Base-by-base conservation (phyloP, 2,888 invertebrate species). In the Ochlodes sylvanus region DNA sequence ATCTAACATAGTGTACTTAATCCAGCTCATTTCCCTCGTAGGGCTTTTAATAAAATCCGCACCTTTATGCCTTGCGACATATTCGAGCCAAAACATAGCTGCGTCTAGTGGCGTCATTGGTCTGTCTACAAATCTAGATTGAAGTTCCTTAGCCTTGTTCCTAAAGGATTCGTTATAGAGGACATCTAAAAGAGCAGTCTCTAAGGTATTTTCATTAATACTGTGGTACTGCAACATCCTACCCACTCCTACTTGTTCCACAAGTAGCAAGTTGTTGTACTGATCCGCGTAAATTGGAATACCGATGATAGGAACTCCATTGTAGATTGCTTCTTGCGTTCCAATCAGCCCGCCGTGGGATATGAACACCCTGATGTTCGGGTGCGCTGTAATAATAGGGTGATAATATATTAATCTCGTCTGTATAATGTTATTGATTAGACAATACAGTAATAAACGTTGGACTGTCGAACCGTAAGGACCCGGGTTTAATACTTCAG, bases 271-370 rank as follows among this genome's bases (percentile, higher is more conserved):
- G 72, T 94, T 94, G 78, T 91, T 86, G 70, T 87, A 88, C 75
- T 94, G 94, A 77, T 94, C 94, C 0, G 80, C 87, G 72, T 90
- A 92, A 70, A 94, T 86, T n/a, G 94, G 94, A 47, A 94, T 77
- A 0, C 93, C 94, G 19, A 94, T 72, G n/a, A 94, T 82, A 2
- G 95, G 95, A 0, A 95, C 93, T 9, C 94, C 95, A 73, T 95
- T 87, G 78, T 88, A 95, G 56, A 92, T 90, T 0, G 95, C 93
- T 81, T 96, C 96, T 74, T 94, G 94, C 2, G 95, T 88, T 56
- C 95, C 94, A 69, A 95, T 95, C 68, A 95, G 87, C 4, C 95
- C 96, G 2, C 95, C 95, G 75, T 96, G 96, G 0, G 95, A 94
- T 73, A 96, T 93, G 75, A 96, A 96, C 0, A 94, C 80, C 77